A percentile compares a stretch with the other conserved stretches of the same genome.
Conservation (phyloP, 2,797 vertebrate genomes). For the Platyrinchus mystaceus region DNA sequence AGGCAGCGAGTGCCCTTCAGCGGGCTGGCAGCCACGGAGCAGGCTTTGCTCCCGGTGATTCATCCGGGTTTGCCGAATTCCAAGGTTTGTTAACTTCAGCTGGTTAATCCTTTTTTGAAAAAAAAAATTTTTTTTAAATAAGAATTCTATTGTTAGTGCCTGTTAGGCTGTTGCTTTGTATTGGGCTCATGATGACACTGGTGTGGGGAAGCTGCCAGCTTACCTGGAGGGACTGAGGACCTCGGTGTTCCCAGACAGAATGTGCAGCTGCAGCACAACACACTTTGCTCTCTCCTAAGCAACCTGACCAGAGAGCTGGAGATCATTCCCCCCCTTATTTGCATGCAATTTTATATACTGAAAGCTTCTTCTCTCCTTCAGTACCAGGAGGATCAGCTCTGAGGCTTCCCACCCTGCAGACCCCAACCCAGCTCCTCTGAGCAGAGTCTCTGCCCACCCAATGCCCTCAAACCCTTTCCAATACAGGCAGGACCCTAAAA, state of each 20-base stretch:
- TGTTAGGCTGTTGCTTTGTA: not conserved
- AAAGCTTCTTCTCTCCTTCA: not conserved
- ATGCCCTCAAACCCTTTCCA: not conserved
- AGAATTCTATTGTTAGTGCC: not conserved
- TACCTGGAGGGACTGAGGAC: not conserved
- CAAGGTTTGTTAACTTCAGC: not conserved
- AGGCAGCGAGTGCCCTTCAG: not conserved
- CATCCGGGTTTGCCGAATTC: not conserved
- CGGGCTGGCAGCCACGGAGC: not conserved
- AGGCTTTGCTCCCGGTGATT: not conserved
- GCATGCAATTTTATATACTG: not conserved
- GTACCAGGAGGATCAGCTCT: not conserved
- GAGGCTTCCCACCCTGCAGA: not conserved
- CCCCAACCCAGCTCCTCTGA: not conserved
- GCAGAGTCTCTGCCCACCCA: not conserved
- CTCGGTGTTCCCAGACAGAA: accelerated
- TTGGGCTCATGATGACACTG: not conserved
- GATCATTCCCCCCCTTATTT: not conserved
- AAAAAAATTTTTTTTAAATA: no score
- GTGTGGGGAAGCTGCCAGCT: not conserved
- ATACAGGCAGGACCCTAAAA: not conserved
- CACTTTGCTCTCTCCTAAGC: not conserved
- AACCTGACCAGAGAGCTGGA: not conserved
- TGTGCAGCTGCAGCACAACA: not conserved
- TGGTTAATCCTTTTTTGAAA: not conserved